Evolutionary conservation across 2,113 vertebrate species (phyloP).

Genomic region (Grammomys dolichurus): DNA sequence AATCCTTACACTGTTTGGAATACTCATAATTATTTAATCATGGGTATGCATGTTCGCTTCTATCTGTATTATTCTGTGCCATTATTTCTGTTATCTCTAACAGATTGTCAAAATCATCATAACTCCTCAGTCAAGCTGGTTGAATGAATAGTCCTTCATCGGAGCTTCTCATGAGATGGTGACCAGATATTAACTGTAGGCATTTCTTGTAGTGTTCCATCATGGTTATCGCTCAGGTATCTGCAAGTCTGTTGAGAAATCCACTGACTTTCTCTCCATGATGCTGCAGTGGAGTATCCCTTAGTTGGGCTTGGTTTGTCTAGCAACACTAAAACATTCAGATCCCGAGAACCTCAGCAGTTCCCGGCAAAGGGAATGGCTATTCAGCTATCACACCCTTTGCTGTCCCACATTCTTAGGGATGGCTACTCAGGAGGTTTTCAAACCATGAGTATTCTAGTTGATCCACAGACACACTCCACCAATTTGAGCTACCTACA

Average conservation of each 20-base stretch:
- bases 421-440: neutral
- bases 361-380: neutral
- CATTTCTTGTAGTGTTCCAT: neutral
- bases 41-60: neutral
- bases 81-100: neutral
- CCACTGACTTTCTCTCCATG: accelerated
- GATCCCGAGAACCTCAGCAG: neutral
- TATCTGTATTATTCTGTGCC: neutral
- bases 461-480: neutral
- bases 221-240: neutral
- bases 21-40: neutral
- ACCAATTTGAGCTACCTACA: neutral
- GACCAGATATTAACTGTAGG: neutral
- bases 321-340: neutral
- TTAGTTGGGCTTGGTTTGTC: neutral
- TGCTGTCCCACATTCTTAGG: neutral
- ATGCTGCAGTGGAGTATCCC: neutral
- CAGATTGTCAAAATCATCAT: neutral
- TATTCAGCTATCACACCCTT: neutral
- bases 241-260: neutral
- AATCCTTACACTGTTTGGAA: neutral
- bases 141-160: neutral
- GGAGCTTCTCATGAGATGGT: neutral
- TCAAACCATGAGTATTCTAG: neutral
- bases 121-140: neutral